Conservation (phyloP, 2,113 vertebrate genomes). For the Myotis yumanensis region DNA sequence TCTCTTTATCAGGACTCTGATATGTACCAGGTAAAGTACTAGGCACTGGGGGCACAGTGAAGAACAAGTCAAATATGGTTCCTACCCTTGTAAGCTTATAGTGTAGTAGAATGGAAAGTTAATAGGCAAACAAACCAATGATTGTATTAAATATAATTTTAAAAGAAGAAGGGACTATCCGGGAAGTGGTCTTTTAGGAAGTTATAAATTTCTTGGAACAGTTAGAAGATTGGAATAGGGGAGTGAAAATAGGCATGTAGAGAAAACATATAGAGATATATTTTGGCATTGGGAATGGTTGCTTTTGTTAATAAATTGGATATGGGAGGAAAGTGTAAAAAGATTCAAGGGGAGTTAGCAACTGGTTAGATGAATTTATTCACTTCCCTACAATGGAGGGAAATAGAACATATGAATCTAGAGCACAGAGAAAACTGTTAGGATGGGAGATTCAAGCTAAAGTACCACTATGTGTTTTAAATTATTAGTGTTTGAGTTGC, state of each 20-base stretch:
- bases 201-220: neutral
- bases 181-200: neutral
- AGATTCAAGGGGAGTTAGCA: neutral
- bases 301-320: neutral
- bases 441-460: neutral
- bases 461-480: neutral
- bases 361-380: neutral
- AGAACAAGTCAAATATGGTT: neutral
- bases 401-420: neutral
- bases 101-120: neutral
- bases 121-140: neutral
- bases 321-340: neutral
- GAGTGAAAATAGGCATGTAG: neutral
- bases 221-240: neutral
- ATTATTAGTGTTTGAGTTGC: neutral
- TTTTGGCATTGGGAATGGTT: neutral
- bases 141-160: neutral
- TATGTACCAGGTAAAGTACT: neutral
- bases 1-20: neutral
- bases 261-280: neutral
- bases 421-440: neutral
- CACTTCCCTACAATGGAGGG: neutral
- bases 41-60: neutral
- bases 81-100: neutral
- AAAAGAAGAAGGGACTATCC: neutral